Percentiles rank a stretch among this genome's conserved stretches.
These are phyloP conservation scores for Cheilinus undulatus DNA, from an alignment of 2,113 vertebrate species.

Conservation along the genomic window DNA sequence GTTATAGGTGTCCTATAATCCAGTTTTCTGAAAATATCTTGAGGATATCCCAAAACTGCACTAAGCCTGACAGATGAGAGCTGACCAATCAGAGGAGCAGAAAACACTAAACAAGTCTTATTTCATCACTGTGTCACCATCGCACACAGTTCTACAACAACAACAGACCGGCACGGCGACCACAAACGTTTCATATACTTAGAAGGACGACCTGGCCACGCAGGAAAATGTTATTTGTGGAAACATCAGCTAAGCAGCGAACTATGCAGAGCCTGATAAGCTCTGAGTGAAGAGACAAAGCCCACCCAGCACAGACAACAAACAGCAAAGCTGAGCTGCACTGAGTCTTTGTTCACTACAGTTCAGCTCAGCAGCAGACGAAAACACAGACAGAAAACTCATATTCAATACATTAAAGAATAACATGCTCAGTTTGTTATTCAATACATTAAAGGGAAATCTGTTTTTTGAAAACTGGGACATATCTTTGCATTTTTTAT, in stretches of 20 bases:
- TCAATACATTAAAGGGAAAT: too few species aligned
- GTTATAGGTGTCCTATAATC: too few species aligned
- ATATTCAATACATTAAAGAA: neutral
- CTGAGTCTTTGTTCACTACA: neutral
- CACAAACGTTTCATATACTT: constrained; percentile 13
- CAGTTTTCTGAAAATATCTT: too few species aligned
- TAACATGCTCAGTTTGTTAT: too few species aligned
- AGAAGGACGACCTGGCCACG: constrained; percentile 17
- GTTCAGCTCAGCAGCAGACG: constrained; percentile 6
- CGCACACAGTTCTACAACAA: constrained; percentile 6
- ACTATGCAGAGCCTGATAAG: constrained; percentile 51
- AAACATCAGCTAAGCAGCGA: constrained; percentile 53
- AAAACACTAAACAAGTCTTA: neutral
- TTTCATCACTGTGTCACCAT: neutral
- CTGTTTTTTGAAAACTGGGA: too few species aligned
- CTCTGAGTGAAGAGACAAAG: constrained; percentile 39
- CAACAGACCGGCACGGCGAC: constrained; percentile 3
- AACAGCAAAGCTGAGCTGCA: constrained; percentile 13
- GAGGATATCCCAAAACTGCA: too few species aligned
- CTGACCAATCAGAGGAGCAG: neutral
- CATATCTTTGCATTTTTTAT: too few species aligned
- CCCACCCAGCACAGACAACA: constrained; percentile 2
- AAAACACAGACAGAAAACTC: neutral
- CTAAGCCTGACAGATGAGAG: neutral
- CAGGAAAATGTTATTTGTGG: constrained; percentile 66